Conservation (phyloP, 2,888 invertebrate genomes). For the Acleris sparsana region DNA sequence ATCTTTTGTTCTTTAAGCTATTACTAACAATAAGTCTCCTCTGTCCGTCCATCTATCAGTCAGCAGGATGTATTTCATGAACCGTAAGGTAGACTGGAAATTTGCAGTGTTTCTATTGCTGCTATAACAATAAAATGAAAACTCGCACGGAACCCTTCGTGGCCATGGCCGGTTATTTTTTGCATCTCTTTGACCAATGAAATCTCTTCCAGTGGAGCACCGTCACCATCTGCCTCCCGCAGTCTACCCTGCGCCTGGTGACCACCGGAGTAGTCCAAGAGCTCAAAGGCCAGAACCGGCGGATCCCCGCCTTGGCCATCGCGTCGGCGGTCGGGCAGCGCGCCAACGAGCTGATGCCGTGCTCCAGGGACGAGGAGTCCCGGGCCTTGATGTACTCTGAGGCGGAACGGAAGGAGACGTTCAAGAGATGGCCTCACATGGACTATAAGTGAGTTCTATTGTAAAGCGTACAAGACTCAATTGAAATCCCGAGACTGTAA, state of each 20-base stretch:
- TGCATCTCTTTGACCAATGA: too few relatives aligned
- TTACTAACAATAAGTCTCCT: too few relatives aligned
- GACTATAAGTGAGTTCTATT: constrained; percentile 91
- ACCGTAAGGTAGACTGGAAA: too few relatives aligned
- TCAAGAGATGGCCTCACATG: constrained; percentile 98
- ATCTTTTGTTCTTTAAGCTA: too few relatives aligned
- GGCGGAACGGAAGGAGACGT: constrained; percentile 94
- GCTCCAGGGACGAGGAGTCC: constrained; percentile 76
- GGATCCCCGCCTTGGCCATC: constrained; percentile 93
- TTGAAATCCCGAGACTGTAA: too few relatives aligned
- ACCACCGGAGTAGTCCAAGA: constrained; percentile 92
- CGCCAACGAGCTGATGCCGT: constrained; percentile 89
- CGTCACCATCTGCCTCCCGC: constrained; percentile 91
- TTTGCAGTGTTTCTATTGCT: too few relatives aligned
- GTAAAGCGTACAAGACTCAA: too few relatives aligned
- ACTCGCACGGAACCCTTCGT: too few relatives aligned
- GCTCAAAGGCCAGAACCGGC: constrained; percentile 90
- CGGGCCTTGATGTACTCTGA: constrained; percentile 93
- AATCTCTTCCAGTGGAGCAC: constrained; percentile 91
- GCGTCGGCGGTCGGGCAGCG: constrained; percentile 95
- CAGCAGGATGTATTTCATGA: too few relatives aligned
- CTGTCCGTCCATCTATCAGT: too few relatives aligned
- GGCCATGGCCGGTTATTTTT: too few relatives aligned
- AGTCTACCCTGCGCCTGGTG: constrained; percentile 90
- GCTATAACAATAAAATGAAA: too few relatives aligned